Conservation (phyloP, 2,113 vertebrate species). For the Cheilinus undulatus region DNA sequence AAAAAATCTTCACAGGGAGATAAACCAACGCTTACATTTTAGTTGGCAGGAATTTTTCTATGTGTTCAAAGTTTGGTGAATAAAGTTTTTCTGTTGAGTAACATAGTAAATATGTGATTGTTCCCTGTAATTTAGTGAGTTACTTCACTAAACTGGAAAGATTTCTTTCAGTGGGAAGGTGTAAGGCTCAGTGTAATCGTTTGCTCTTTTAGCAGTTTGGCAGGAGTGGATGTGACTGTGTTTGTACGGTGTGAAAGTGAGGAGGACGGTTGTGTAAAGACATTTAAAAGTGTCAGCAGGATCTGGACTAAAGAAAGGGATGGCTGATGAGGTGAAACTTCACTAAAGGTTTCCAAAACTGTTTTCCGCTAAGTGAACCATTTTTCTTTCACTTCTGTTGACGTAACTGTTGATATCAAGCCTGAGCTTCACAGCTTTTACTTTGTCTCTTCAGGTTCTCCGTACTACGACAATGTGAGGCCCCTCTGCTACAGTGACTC, state of each 20-base stretch:
- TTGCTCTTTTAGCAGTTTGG: conserved; percentile 48
- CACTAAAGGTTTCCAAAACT: not conserved
- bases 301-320: conserved; percentile 17
- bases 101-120: conserved; percentile 1
- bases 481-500: conserved; percentile 98
- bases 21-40: not conserved
- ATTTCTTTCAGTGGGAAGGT: conserved; percentile 35
- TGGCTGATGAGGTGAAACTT: not conserved
- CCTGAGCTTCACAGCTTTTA: not conserved
- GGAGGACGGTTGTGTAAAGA: conserved; percentile 30
- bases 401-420: not conserved
- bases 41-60: not conserved
- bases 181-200: conserved; percentile 10
- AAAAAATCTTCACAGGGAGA: not conserved
- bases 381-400: not conserved
- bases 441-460: conserved; percentile 85
- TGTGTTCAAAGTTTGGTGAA: conserved; percentile 3
- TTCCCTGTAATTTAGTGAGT: conserved; percentile 23
- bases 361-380: not conserved
- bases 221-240: conserved; percentile 25
- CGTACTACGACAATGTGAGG: conserved; percentile 96
- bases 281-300: conserved; percentile 44
- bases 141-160: conserved; percentile 25
- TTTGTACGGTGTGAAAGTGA: conserved; percentile 45
- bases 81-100: conserved; percentile 24